phyloP scores from a whole-genome alignment of 2,888 invertebrate genomes.

The Horisme vitalbata region DNA sequence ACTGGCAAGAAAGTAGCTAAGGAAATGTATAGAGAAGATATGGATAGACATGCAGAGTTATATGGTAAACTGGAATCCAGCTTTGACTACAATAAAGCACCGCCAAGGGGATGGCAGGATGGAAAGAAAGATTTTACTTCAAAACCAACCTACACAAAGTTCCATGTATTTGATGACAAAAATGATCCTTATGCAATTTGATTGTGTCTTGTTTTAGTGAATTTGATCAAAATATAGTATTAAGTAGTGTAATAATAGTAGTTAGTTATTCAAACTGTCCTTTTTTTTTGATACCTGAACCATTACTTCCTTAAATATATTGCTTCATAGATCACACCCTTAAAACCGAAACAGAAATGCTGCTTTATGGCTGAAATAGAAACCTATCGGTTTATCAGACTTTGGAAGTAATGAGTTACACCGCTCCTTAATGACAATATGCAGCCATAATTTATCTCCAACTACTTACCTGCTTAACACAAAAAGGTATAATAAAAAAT shows the following conservation, averaged over 20 bases:
- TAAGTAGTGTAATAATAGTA: constrained; percentile 16
- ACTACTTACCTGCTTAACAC: no score
- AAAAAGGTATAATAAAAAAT: no score
- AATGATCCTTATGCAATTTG: constrained; percentile 88
- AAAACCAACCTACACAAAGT: constrained; percentile 89
- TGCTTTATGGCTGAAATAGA: no score
- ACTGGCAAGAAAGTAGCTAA: constrained; percentile 90
- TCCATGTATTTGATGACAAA: constrained; percentile 87
- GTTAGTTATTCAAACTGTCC: neutral
- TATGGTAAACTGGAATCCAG: constrained; percentile 87
- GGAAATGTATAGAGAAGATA: constrained; percentile 88
- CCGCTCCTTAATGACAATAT: no score
- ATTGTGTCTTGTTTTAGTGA: constrained; percentile 27
- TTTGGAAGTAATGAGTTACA: no score
- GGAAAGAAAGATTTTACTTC: constrained; percentile 92
- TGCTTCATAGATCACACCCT: no score
- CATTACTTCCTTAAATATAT: no score
- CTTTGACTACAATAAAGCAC: constrained; percentile 90
- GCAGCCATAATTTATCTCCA: no score
- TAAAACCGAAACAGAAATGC: no score
- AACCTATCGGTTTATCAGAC: no score
- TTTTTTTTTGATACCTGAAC: no score
- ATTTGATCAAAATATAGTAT: constrained; percentile 23
- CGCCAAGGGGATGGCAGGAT: constrained; percentile 91
- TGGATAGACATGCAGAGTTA: constrained; percentile 85